These are phyloP conservation scores for Strix uralensis DNA, from an alignment of 2,113 vertebrate genomes.

Conservation along the genomic window DNA sequence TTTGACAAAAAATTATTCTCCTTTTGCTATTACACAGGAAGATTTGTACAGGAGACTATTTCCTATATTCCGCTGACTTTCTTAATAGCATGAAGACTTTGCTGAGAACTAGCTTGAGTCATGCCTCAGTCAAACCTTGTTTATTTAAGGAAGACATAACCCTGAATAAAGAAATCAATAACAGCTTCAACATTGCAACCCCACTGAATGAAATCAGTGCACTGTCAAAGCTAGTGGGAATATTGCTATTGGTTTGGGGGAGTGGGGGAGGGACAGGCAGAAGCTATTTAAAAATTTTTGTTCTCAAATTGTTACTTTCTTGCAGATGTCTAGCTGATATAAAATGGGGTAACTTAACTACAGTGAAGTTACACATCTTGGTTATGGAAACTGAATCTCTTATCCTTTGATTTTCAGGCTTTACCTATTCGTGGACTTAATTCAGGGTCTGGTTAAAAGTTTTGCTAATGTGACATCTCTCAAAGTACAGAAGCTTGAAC, in stretches of 20 bases:
- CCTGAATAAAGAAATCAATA: neutral
- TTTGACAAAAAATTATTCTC: neutral
- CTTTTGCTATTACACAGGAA: neutral
- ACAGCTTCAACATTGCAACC: neutral
- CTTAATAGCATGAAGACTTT: neutral
- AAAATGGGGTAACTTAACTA: neutral
- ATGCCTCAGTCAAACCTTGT: neutral
- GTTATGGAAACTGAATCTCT: neutral
- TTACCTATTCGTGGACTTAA: neutral
- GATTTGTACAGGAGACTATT: neutral
- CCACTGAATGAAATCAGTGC: neutral
- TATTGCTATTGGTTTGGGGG: neutral
- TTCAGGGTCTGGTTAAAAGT: neutral
- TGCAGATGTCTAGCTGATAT: neutral
- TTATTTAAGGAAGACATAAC: neutral
- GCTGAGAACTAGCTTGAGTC: neutral
- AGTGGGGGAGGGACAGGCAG: neutral
- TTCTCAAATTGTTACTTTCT: neutral
- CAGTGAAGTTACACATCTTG: neutral
- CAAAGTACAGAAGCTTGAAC: neutral
- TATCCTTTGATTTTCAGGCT: neutral
- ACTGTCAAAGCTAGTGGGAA: neutral
- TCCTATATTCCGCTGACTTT: neutral
- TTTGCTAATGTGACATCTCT: neutral
- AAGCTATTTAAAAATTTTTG: neutral